A percentile compares a stretch with the other conserved stretches of the same genome.
Conservation (phyloP, 2,888 invertebrate genomes). For the Syrphus vitripennis region DNA sequence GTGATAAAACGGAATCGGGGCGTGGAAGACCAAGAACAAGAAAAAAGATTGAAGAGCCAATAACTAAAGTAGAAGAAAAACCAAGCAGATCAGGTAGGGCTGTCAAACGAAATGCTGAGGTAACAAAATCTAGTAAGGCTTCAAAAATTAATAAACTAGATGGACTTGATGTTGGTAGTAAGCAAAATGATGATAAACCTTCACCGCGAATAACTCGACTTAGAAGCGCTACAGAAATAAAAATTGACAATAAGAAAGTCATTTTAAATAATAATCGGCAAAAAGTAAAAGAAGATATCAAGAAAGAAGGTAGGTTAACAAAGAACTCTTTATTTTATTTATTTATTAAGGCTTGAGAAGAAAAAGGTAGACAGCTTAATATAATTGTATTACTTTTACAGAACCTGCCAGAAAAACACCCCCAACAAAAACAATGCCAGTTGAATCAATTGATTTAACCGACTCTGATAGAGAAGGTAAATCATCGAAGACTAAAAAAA, state of each 20-base stretch:
- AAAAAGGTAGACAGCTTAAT: neutral
- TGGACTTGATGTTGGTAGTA: neutral
- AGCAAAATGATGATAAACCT: neutral
- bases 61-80: neutral
- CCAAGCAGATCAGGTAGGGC: neutral
- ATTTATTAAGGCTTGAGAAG: neutral
- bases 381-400: neutral
- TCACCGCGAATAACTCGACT: constrained; percentile 16
- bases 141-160: constrained; percentile 1
- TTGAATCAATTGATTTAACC: neutral
- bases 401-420: neutral
- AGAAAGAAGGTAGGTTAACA: neutral
- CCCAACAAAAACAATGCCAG: neutral
- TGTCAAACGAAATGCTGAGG: constrained; percentile 4
- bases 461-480: neutral
- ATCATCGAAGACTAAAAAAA: neutral
- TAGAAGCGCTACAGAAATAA: neutral
- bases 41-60: neutral
- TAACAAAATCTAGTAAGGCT: neutral
- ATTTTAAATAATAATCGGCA: neutral
- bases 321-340: neutral
- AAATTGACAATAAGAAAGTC: neutral
- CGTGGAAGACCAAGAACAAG: neutral
- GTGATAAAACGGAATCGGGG: neutral
- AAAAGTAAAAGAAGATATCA: neutral